Conservation (phyloP, 2,888 invertebrate genomes). For the Callyntrura sp. region DNA sequence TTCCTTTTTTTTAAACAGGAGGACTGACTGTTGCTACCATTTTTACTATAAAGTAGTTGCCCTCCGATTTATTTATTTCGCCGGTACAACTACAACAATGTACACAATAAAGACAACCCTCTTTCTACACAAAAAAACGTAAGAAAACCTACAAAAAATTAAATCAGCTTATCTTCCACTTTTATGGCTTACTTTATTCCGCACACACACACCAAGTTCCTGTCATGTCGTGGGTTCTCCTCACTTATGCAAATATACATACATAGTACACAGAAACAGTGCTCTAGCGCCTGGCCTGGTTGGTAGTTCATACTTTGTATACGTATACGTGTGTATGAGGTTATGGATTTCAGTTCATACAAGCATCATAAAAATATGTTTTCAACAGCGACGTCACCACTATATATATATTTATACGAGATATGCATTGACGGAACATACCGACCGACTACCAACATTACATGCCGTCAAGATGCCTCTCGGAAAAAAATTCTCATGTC, state of each 20-base stretch:
- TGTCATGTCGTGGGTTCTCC: not conserved
- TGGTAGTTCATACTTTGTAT: not conserved
- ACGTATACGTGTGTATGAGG: not conserved
- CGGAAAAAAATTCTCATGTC: constrained; percentile 71
- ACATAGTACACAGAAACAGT: not conserved
- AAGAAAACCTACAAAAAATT: constrained; percentile 58
- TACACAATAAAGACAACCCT: not conserved
- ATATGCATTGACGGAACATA: not conserved
- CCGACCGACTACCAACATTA: not conserved
- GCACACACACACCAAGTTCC: constrained; percentile 44
- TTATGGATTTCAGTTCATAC: not conserved
- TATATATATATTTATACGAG: not conserved
- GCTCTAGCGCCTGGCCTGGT: no score
- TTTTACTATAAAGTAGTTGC: constrained; percentile 35
- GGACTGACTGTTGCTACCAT: constrained; percentile 12
- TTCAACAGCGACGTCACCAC: constrained; percentile 6
- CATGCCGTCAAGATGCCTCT: constrained; percentile 43
- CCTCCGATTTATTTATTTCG: constrained; percentile 37
- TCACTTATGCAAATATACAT: constrained; percentile 3
- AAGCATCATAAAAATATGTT: constrained; percentile 5
- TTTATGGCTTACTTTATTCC: constrained; percentile 69
- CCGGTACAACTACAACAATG: not conserved
- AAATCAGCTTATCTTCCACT: constrained; percentile 70
- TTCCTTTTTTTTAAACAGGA: not conserved
- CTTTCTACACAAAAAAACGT: not conserved